Conservation (phyloP, 64 coral and sea anemone genomes). For the Pocillopora damicornis region DNA sequence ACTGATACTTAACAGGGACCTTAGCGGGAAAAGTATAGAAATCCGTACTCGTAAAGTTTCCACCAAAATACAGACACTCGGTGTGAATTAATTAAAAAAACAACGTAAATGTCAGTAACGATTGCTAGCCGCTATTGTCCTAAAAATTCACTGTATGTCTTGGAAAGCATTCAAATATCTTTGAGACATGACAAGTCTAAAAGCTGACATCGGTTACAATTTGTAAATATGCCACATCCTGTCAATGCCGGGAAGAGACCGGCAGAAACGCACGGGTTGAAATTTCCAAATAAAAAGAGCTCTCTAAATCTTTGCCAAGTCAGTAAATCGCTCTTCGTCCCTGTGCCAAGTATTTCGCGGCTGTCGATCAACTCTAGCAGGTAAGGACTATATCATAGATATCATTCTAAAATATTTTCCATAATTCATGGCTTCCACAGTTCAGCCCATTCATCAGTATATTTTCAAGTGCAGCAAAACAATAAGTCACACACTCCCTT, state of each 20-base stretch:
- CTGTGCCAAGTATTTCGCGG: background rate
- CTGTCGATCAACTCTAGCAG: background rate
- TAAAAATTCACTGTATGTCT: background rate
- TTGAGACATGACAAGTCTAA: background rate
- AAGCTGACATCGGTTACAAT: background rate
- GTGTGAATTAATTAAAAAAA: too few species aligned
- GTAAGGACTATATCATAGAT: background rate
- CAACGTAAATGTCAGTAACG: too few species aligned
- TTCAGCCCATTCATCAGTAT: too few species aligned
- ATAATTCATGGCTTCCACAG: too few species aligned
- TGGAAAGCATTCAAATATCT: constrained; percentile 1
- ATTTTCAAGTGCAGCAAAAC: too few species aligned
- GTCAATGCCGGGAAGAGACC: constrained; percentile 9
- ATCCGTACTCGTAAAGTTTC: too few species aligned
- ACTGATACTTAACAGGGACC: too few species aligned
- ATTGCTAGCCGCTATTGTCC: too few species aligned
- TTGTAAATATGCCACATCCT: background rate
- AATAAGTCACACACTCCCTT: too few species aligned
- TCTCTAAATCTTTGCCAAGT: background rate
- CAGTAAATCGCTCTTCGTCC: background rate
- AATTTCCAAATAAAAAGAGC: background rate
- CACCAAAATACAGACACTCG: too few species aligned
- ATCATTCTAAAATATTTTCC: too few species aligned
- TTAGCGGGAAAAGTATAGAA: too few species aligned
- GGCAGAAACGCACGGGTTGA: background rate